Percentiles rank a stretch among this genome's conserved stretches.
These are phyloP conservation scores for Parambassis ranga DNA, from an alignment of 2,797 vertebrate genomes.

Conservation along the genomic window DNA sequence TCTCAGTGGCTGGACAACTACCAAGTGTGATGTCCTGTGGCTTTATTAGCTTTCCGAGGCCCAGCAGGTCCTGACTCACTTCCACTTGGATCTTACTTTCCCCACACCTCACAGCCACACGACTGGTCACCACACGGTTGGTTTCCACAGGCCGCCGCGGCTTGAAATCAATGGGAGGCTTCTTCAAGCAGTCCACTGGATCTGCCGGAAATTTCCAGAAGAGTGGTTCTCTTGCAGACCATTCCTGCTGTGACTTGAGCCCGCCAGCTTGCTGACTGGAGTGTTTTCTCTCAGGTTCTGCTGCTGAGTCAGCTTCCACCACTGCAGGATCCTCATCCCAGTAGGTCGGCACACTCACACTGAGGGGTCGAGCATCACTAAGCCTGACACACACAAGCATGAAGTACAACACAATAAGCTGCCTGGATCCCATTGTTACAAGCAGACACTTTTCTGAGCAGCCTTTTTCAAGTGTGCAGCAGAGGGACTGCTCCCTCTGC, in stretches of 20 bases:
- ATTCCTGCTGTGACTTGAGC: background rate
- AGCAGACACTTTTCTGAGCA: slow-evolving; percentile 19
- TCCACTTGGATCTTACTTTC: slow-evolving; percentile 46
- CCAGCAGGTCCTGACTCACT: slow-evolving; percentile 48
- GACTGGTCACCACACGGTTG: background rate
- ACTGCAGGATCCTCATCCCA: background rate
- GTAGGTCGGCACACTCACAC: background rate
- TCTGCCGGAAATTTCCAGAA: slow-evolving; percentile 42
- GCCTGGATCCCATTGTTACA: slow-evolving; percentile 22
- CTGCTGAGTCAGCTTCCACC: background rate
- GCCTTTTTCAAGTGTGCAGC: slow-evolving; percentile 68
- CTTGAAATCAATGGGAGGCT: background rate
- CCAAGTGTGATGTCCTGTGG: slow-evolving; percentile 51
- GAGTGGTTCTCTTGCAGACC: background rate
- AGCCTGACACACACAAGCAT: slow-evolving; percentile 6
- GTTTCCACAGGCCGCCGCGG: background rate
- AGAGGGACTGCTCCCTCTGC: slow-evolving; percentile 16
- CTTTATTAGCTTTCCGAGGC: slow-evolving; percentile 10
- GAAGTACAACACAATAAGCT: slow-evolving; percentile 3
- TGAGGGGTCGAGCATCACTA: background rate
- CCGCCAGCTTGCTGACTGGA: background rate
- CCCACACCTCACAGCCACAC: slow-evolving; percentile 51
- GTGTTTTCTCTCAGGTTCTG: slow-evolving; percentile 9
- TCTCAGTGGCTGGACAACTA: slow-evolving; percentile 38
- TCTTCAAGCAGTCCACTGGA: background rate